Base-by-base conservation (phyloP, 2,888 invertebrate genomes). In the Andrena minutula region DNA sequence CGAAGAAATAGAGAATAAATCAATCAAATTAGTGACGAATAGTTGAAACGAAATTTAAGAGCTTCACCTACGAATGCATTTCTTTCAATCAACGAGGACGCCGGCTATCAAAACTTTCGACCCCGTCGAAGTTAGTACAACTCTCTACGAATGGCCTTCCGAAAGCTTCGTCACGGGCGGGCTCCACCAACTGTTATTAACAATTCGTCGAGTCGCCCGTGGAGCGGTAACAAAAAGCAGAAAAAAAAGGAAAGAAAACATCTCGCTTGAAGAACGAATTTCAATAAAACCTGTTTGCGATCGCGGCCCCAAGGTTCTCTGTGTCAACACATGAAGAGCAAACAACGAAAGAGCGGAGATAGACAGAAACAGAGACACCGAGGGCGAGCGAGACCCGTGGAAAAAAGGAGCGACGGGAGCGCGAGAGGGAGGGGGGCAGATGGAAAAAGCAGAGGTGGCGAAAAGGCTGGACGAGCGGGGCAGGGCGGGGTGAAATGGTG, bases 251-350 rank as follows among this genome's bases (percentile, higher is more conserved):
- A 26, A 23, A 10, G 47, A 35, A 49, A 68, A 32, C 10, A 56
- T 30, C 47, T 61, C 69, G 28, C 30, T 53, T 58, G 41, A 53
- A 23, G 53, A 58, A 61, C 76, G 73, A 76, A 73, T 75, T 82
- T 79, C 82, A 75, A 75, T 79, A 79, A 75, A 73, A 41, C 73
- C 49, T 65, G 75, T 82, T 80, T 60, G 75, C 64, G 76, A 81
- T 82, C 75, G 32, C 23, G 71, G 56, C 23, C 49, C 53, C 30
- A 35, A 68, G 75, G 28, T 35, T 69, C 72, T 69, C 68, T 69
- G 26, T 58, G 78, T 73, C 65, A 78, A 75, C 72, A 75, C 60
- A 23, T 26, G 77, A 26, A 51, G 32, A 81, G 75, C 79, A 84
- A 80, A 86, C 65, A 82, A 12, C 20, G 65, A 63, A 61, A 41